Base-by-base conservation (phyloP, 2,113 vertebrate genomes). In the Neolamprologus modestus region DNA sequence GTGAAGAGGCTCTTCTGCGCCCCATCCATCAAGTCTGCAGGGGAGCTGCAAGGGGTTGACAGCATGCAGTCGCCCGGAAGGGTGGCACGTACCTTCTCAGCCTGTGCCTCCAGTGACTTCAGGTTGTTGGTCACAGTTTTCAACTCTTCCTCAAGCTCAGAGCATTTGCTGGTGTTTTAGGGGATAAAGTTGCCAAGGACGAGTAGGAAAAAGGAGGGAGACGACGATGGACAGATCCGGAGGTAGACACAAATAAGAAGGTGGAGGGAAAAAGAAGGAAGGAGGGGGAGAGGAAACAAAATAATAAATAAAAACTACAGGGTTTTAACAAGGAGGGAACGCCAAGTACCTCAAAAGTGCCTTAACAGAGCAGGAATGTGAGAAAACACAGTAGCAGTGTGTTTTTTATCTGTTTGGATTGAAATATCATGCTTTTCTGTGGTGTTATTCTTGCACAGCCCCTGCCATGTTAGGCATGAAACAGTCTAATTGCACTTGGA, bases 91-190 rank as follows among this genome's bases (percentile, higher is more conserved):
- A 99, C 98, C 98, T 99, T 99, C 97, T 99, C 99, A 95, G 98
- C 98, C 98, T 99, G 99, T 97, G 99, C 99, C 97, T 99, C 99
- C 98, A 99, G 97, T 95, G 99, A 99, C 97, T 99, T 99, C 97
- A 99, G 97, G 97, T 98, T 99, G 98, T 99, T 99, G 97, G 98
- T 99, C 97, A 99, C 98, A 97, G 98, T 99, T 99, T 99, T 99
- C 98, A 99, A 97, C 94, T 99, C 99, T 97, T 99, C 99, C 98
- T 99, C 99, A 98, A 99, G 98, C 95, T 99, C 98, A 97, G 98
- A 95, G 97, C 98, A 99, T 99, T 99, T 99, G 97, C 99, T 99
- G 98, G 96, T 90, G 96, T 98, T 98, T 98, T 95, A 95, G 94
- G 94, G 96, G 96, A 71, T 71, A 50, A 96, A 92, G 95, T 95